Percentiles rank a stretch among this genome's conserved stretches.
Conservation (phyloP, 2,113 vertebrate genomes). For the Panthera uncia region DNA sequence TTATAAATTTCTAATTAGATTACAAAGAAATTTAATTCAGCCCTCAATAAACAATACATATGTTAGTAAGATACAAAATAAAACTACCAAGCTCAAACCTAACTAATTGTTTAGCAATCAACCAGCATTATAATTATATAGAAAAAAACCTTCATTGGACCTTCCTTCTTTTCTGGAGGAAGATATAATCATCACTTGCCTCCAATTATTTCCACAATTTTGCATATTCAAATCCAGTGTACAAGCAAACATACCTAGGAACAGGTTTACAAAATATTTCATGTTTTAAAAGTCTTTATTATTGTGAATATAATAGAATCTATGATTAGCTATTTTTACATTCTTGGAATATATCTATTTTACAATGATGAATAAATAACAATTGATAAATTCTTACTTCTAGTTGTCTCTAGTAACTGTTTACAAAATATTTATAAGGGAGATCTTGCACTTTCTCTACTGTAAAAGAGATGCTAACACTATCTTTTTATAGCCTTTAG, state of each 20-base stretch:
- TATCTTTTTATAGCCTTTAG: background rate
- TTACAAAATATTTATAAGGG: background rate
- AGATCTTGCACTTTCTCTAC: background rate
- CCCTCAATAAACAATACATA: background rate
- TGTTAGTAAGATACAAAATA: background rate
- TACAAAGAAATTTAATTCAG: background rate
- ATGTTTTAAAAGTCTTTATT: background rate
- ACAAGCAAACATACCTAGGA: background rate
- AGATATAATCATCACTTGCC: background rate
- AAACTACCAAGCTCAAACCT: background rate
- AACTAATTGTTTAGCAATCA: background rate
- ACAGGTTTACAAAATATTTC: background rate
- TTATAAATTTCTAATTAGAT: background rate
- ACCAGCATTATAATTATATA: background rate
- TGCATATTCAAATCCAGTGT: background rate
- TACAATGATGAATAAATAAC: background rate
- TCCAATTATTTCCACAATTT: background rate
- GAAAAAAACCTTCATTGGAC: background rate
- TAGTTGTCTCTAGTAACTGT: background rate
- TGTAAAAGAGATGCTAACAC: background rate
- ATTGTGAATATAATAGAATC: background rate
- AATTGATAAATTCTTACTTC: background rate
- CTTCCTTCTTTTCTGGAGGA: background rate
- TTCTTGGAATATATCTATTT: background rate
- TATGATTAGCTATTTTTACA: background rate